Conservation (phyloP, 1,140 invertebrate genomes). For the Nixonia krombeini region DNA sequence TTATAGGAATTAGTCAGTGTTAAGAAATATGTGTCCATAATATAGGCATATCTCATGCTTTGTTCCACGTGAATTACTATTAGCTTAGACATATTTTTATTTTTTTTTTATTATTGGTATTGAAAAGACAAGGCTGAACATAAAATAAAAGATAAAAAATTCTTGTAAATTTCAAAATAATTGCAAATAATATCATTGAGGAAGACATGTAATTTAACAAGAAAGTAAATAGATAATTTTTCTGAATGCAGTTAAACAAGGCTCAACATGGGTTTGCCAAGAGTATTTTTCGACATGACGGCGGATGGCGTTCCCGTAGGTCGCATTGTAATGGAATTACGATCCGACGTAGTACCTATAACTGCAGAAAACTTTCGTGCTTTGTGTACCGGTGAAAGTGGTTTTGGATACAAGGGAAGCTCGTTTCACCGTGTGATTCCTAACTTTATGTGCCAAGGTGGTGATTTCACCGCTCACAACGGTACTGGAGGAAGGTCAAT, state of each 20-base stretch:
- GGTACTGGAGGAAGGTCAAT: conserved; percentile 87
- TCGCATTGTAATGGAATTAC: conserved; percentile 82
- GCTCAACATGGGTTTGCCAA: conserved; percentile 80
- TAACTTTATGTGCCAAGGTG: conserved; percentile 88
- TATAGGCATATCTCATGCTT: too few species aligned
- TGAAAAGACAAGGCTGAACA: too few species aligned
- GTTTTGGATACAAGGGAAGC: conserved; percentile 84
- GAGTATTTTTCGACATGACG: conserved; percentile 84
- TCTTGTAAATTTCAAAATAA: too few species aligned
- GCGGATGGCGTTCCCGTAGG: conserved; percentile 77
- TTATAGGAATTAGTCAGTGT: too few species aligned
- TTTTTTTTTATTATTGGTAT: too few species aligned
- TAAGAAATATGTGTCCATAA: too few species aligned
- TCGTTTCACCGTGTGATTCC: conserved; percentile 88
- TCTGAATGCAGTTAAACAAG: background rate
- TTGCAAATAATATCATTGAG: too few species aligned
- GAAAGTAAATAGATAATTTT: too few species aligned
- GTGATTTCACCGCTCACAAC: conserved; percentile 84
- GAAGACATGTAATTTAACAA: too few species aligned
- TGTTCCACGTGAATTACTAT: too few species aligned
- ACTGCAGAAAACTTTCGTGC: conserved; percentile 87
- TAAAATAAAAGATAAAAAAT: too few species aligned
- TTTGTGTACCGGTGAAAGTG: conserved; percentile 85
- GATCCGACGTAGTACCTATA: conserved; percentile 82
- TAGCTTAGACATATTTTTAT: too few species aligned